Evolutionary conservation across 2,888 invertebrate species (phyloP).

Genomic region (Shargacucullia verbasci): DNA sequence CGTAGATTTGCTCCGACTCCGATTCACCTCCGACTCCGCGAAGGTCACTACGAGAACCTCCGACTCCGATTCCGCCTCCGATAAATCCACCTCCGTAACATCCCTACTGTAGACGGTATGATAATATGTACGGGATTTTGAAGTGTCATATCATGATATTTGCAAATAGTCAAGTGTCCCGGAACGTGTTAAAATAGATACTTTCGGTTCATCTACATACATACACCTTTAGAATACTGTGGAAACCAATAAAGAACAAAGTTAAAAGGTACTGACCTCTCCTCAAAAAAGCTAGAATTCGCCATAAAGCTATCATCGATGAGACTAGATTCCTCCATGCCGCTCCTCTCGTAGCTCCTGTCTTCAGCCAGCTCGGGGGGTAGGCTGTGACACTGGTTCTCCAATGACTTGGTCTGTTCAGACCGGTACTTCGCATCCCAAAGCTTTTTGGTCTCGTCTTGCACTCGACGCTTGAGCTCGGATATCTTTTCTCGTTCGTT

Average conservation of each 20-base stretch:
- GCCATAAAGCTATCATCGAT: slow-evolving; percentile 75
- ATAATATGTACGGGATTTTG: no score
- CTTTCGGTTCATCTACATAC: no score
- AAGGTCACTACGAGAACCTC: no score
- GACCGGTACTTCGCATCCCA: slow-evolving; percentile 90
- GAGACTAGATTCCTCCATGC: slow-evolving; percentile 68
- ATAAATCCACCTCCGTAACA: no score
- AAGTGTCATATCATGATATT: no score
- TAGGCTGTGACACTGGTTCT: slow-evolving; percentile 66
- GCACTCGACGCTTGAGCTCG: slow-evolving; percentile 95
- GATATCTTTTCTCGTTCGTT: slow-evolving; percentile 96
- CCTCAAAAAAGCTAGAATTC: slow-evolving; percentile 77
- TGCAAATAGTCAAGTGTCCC: no score
- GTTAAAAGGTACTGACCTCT: slow-evolving; percentile 72
- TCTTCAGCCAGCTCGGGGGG: slow-evolving; percentile 46
- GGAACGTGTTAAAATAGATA: no score
- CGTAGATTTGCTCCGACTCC: no score
- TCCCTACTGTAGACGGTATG: no score
- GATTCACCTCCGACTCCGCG: no score
- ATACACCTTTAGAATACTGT: no score
- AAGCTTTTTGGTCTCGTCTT: slow-evolving; percentile 96
- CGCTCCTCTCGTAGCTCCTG: slow-evolving; percentile 52
- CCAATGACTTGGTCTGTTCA: slow-evolving; percentile 64
- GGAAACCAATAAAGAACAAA: not conserved
- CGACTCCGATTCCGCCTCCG: no score